phyloP scores from a whole-genome alignment of 1,140 invertebrate species.

The Carposina sasakii region DNA sequence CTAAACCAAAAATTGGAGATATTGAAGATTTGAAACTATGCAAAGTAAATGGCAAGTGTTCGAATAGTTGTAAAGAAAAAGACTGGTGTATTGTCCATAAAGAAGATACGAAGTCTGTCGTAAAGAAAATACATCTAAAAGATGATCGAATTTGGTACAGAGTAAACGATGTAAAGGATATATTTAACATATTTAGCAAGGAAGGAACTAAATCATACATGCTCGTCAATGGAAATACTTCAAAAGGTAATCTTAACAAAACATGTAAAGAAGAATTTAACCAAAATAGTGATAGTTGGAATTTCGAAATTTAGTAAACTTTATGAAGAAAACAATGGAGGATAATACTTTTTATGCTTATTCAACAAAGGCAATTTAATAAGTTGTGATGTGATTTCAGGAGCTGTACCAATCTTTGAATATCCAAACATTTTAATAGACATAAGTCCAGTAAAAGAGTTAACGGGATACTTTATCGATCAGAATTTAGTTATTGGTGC shows the following conservation, averaged over 20 bases:
- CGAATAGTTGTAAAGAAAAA: slow-evolving; percentile 28
- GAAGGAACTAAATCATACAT: slow-evolving; percentile 60
- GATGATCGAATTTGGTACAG: slow-evolving; percentile 49
- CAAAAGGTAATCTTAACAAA: slow-evolving; percentile 55
- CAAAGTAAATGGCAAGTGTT: slow-evolving; percentile 7
- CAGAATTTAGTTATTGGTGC: slow-evolving; percentile 75
- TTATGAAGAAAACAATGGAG: no score
- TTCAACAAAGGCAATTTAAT: no score
- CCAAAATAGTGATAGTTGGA: no score
- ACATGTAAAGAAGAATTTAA: no score
- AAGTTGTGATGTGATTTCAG: slow-evolving; percentile 36
- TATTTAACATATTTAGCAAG: slow-evolving; percentile 45
- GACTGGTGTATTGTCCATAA: slow-evolving; percentile 47
- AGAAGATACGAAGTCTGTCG: slow-evolving; percentile 21
- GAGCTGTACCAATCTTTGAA: slow-evolving; percentile 39
- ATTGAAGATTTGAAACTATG: background rate
- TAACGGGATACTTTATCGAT: slow-evolving; percentile 77
- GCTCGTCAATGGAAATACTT: slow-evolving; percentile 74
- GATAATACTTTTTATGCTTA: no score
- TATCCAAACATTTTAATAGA: slow-evolving; percentile 77
- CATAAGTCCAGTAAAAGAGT: slow-evolving; percentile 73
- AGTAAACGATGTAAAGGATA: slow-evolving; percentile 40
- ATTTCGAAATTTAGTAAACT: no score
- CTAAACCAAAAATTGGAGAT: background rate
- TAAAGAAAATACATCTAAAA: slow-evolving; percentile 40